A percentile compares a stretch with the other conserved stretches of the same genome.
Conservation (phyloP, 2,888 invertebrate genomes). For the Agriopis marginaria region DNA sequence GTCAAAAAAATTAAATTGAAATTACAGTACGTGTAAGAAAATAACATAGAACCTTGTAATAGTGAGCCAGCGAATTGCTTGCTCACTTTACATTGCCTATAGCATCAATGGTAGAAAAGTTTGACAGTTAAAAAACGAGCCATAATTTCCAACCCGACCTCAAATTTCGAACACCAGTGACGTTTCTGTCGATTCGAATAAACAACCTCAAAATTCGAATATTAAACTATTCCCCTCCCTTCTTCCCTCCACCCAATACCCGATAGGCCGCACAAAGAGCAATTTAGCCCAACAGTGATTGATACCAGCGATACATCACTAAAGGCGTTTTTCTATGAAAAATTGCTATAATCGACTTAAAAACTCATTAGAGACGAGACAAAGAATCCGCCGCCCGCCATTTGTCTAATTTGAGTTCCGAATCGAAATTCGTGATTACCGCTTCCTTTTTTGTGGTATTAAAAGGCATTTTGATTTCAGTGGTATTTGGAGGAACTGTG, state of each 20-base stretch:
- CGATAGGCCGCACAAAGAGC: constrained; percentile 76
- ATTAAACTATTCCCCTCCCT: constrained; percentile 34
- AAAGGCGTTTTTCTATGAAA: constrained; percentile 86
- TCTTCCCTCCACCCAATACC: constrained; percentile 61
- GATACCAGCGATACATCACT: constrained; percentile 85
- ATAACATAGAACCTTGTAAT: too few relatives aligned
- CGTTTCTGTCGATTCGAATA: constrained; percentile 1
- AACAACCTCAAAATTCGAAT: constrained; percentile 5
- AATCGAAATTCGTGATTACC: constrained; percentile 78
- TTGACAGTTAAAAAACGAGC: too few relatives aligned
- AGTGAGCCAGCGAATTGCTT: too few relatives aligned
- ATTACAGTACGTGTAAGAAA: too few relatives aligned
- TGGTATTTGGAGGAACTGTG: constrained; percentile 22
- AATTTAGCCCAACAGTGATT: constrained; percentile 83
- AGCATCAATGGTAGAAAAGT: background rate
- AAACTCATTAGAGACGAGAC: constrained; percentile 85
- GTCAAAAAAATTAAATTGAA: too few relatives aligned
- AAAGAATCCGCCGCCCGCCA: constrained; percentile 83
- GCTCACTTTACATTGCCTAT: too few relatives aligned
- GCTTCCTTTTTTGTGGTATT: constrained; percentile 67
- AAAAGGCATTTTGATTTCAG: constrained; percentile 45
- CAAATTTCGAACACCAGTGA: background rate
- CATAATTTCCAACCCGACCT: too few relatives aligned
- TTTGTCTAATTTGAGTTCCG: constrained; percentile 83
- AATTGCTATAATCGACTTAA: constrained; percentile 87